Evolutionary conservation across 2,888 invertebrate species (phyloP), one percentile per base, ranked within the genome.

Genomic region (Ectobius pallidus): DNA sequence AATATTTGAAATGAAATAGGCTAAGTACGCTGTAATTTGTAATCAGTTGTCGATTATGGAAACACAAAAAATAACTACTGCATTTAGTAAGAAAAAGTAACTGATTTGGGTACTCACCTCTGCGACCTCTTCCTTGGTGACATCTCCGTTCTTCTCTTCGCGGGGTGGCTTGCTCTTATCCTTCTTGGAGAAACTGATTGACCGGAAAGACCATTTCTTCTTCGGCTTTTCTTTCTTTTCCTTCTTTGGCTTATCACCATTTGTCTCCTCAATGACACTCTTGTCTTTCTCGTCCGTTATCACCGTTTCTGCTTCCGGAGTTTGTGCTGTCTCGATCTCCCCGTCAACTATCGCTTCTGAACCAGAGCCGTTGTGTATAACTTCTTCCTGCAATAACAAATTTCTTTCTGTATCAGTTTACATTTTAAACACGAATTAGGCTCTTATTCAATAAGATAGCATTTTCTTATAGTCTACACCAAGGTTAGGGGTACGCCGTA

Each of bases 171-270:
- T 94, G 78, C 90, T 91, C 86, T 94, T 94, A 82, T 94, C 94
- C 84, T 93, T 94, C 84, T 91, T 91, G 81, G 92, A 91, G 84
- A 94, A 94, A 81, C 93, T 93, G 85, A 94, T 91, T 81, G 91
- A 92, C 81, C 94, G 90, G 84, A 94, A 91, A 79, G 93, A 94
- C 93, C 93, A 94, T 87, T 94, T 94, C 89, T 93, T 94, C 89
- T 93, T 94, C 79, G 90, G 87, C 87, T 89, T 75, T 25, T 76
- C 75, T 77, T 75, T 77, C 76, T 79, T 81, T 71, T 81, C 78
- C n/a, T 78, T 73, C 69, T 80, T 80, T 71, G 77, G 77, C 11
- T 79, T 80, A 71, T 76, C 77, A 75, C 78, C 77, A n/a, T 71
- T 42, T 20, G 55, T 44, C 3, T 30, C 68, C 39, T 71, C 52